Evolutionary conservation across 1,140 invertebrate genomes (phyloP), one percentile per base, ranked within the genome.

Genomic region (Drosophila equinoxialis): DNA sequence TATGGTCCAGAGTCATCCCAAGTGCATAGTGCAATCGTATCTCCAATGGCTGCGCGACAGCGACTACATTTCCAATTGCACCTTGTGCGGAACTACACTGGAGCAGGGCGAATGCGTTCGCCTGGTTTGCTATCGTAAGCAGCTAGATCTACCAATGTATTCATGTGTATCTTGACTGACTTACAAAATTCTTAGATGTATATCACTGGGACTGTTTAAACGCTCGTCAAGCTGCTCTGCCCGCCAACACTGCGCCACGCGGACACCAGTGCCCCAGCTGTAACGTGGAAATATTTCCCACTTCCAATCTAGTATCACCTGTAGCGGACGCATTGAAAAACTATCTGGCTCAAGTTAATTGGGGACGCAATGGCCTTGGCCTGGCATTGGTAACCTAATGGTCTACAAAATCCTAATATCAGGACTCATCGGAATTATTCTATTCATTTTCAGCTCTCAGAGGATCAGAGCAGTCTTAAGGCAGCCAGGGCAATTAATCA

Each of bases 1-100:
- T 94, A 96, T 99, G 95, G 97, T 99, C 35, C 96, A 96, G 79
- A 98, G 97, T 92, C 98, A 99, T 93, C 95, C 97, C 33, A 97
- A 97, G 98, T 99, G 99, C 92, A 96, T 99, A 74, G 97, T 99
- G 41, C 98, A 99, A 93, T 99, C 98, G 2, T 99, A 99, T 93
- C 93, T 99, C 57, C 96, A 98, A 92, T 99, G 98, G 99, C 94
- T 99, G 51, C 96, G 99, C 93, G 98, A 99, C 92, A 98, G 97
- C 92, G 98, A 98, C 92, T 99, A 98, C 92, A 97, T 98, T 93
- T 96, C 97, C 23, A 95, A 96, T 74, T 99, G 98, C 93, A 94
- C 94, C 82, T 93, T 99, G 11, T 99, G 98, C 92, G 95, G 95
- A 30, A 95, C 96, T 81, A 94, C 95, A 72, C 93, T 99, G 62